Conservation (phyloP, 92 coral and sea anemone species). For the Phenganax marumi region DNA sequence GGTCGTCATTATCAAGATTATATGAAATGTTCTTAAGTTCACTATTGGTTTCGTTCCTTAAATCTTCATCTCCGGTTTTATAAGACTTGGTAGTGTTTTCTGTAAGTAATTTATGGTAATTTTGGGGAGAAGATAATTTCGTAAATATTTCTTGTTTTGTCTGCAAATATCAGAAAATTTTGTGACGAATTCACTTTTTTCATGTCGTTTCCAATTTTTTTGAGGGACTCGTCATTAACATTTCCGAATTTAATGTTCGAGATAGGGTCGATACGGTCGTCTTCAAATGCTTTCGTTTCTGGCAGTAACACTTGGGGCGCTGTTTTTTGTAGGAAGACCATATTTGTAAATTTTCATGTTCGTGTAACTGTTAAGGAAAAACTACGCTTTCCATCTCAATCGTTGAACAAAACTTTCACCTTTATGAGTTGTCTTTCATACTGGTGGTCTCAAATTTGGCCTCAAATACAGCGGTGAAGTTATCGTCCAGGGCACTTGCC, state of each 20-base stretch:
- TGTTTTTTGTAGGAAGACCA: background rate
- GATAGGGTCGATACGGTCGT: background rate
- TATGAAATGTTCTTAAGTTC: background rate
- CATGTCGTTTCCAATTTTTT: background rate
- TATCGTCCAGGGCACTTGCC: too few species aligned
- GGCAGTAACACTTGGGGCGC: background rate
- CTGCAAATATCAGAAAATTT: background rate
- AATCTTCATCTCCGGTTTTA: background rate
- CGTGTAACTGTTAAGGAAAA: background rate
- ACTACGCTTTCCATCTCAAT: background rate
- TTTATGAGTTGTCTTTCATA: background rate
- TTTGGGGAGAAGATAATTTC: background rate
- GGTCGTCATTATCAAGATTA: background rate
- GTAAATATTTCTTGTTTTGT: constrained; percentile 3
- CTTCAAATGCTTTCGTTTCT: background rate
- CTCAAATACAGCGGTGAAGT: too few species aligned
- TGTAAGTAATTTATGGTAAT: background rate
- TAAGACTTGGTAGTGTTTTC: background rate
- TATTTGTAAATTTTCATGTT: background rate
- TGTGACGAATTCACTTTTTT: background rate
- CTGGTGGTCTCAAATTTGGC: too few species aligned
- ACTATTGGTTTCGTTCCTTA: background rate
- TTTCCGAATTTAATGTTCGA: background rate
- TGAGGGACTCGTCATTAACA: background rate
- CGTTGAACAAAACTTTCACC: background rate